Percentiles rank a stretch among this genome's conserved stretches.
Conservation (phyloP, 2,113 vertebrate genomes). For the Asarcornis scutulata region DNA sequence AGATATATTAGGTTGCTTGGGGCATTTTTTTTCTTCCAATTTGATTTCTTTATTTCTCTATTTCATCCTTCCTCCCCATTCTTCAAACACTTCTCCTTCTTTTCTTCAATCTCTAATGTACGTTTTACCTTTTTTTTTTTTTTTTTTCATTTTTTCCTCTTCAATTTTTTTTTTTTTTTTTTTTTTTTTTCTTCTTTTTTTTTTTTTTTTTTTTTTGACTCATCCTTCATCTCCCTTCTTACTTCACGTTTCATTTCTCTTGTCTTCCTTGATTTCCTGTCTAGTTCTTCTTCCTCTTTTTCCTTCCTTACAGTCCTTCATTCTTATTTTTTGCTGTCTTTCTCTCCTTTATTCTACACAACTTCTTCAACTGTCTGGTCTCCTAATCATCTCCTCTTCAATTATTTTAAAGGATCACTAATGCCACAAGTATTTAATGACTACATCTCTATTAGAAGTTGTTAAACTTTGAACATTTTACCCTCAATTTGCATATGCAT, state of each 20-base stretch:
- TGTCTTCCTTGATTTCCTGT: not conserved
- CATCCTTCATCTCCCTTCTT: not conserved
- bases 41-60: not conserved
- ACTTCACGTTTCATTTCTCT: not conserved
- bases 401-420: not conserved
- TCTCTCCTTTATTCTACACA: not conserved
- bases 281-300: not conserved
- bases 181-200: not conserved
- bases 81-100: not conserved
- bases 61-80: not conserved
- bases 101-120: not conserved
- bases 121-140: not conserved
- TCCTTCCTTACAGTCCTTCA: not conserved
- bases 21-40: not conserved
- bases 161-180: not conserved
- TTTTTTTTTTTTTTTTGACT: not conserved
- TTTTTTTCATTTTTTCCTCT: not conserved
- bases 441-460: rapidly evolving
- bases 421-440: not conserved
- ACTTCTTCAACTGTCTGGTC: not conserved
- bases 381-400: not conserved
- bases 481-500: not conserved
- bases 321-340: not conserved
- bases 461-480: not conserved
- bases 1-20: not conserved